phyloP scores from a whole-genome alignment of 2,888 invertebrate species.

The Athalia cordata region DNA sequence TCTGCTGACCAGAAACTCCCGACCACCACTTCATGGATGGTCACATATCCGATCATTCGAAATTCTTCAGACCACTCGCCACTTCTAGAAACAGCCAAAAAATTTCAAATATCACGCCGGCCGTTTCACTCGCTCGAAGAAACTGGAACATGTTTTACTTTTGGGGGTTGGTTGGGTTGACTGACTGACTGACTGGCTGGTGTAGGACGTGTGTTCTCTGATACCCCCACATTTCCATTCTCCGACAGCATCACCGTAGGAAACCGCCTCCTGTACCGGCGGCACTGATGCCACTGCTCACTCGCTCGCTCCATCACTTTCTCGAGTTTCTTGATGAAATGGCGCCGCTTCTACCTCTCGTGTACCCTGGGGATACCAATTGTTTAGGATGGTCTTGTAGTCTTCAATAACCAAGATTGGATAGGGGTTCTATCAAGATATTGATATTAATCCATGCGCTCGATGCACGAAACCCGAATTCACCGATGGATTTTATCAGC shows the following conservation, averaged over 20 bases:
- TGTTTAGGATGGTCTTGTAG: constrained; percentile 62
- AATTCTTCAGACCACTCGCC: too few species aligned
- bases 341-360: constrained; percentile 56
- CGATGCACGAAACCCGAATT: background rate
- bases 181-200: constrained; percentile 32
- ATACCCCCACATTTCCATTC: constrained; percentile 37
- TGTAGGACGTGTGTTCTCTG: constrained; percentile 30
- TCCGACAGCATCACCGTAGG: constrained; percentile 12
- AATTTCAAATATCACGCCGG: background rate
- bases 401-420: constrained; percentile 65
- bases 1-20: too few species aligned
- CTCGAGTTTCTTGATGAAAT: constrained; percentile 62
- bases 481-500: background rate
- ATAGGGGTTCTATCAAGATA: constrained; percentile 57
- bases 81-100: too few species aligned
- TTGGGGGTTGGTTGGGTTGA: constrained; percentile 36
- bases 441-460: constrained; percentile 50
- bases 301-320: constrained; percentile 8
- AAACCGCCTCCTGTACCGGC: constrained; percentile 11
- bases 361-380: constrained; percentile 57
- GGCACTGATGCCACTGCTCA: background rate
- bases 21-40: too few species aligned
- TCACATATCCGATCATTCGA: too few species aligned
- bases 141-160: constrained; percentile 34
- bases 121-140: constrained; percentile 29